Percentiles rank a stretch among this genome's conserved stretches.
Evolutionary conservation across 2,888 invertebrate species (phyloP).

Genomic region (Mycalesis mineus): DNA sequence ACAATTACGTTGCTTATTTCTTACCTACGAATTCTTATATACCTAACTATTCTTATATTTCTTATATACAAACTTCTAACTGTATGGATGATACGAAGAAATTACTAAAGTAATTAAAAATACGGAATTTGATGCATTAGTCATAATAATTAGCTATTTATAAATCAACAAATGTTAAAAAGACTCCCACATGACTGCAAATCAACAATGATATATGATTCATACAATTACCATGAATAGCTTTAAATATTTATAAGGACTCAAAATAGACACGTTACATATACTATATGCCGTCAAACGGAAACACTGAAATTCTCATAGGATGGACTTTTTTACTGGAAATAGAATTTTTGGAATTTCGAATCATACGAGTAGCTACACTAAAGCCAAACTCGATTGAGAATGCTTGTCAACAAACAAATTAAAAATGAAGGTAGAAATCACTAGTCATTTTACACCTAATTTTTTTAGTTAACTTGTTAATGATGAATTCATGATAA

Average conservation of each 20-base stretch:
- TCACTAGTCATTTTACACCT: too few relatives aligned
- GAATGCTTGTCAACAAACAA: too few relatives aligned
- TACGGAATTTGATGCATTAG: neutral
- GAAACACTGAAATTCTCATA: slow-evolving; percentile 17
- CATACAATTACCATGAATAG: slow-evolving; percentile 3
- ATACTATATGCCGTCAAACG: slow-evolving; percentile 7
- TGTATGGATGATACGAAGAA: too few relatives aligned
- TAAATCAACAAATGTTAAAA: slow-evolving; percentile 8
- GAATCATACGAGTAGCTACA: neutral
- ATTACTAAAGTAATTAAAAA: too few relatives aligned
- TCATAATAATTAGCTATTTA: slow-evolving; percentile 3
- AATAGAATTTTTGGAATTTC: neutral
- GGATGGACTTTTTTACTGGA: neutral
- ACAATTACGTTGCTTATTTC: too few relatives aligned
- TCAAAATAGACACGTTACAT: slow-evolving; percentile 5
- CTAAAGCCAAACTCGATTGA: too few relatives aligned
- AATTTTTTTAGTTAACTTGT: too few relatives aligned
- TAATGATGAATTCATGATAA: too few relatives aligned
- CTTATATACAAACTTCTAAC: too few relatives aligned
- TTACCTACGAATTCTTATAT: too few relatives aligned
- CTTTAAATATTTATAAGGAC: slow-evolving; percentile 8
- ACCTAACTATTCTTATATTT: too few relatives aligned
- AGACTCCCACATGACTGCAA: slow-evolving; percentile 11
- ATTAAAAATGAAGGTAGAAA: too few relatives aligned
- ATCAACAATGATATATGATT: slow-evolving; percentile 8